These are phyloP conservation scores for Polydrusus cervinus DNA, from an alignment of 2,888 invertebrate species.

Conservation along the genomic window DNA sequence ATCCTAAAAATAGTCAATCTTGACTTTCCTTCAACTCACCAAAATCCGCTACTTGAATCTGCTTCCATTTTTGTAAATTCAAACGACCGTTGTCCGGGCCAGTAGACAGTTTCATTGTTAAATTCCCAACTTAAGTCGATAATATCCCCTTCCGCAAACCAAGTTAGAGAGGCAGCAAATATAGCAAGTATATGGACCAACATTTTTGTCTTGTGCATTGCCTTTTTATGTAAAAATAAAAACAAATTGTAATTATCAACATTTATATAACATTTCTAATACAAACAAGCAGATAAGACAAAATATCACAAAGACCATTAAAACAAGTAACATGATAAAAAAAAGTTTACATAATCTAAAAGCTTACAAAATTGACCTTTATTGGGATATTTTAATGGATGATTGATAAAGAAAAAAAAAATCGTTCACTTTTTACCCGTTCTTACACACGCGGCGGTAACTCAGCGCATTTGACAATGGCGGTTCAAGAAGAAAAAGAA, in stretches of 20 bases:
- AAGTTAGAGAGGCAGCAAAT: not conserved
- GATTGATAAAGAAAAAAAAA: too few relatives aligned
- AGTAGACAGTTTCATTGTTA: conserved; percentile 63
- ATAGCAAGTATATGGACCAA: not conserved
- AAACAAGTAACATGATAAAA: conserved; percentile 4
- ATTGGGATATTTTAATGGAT: too few relatives aligned
- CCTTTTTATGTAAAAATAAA: conserved; percentile 1
- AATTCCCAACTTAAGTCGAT: conserved; percentile 65
- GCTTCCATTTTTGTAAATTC: conserved; percentile 60
- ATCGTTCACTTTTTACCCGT: too few relatives aligned
- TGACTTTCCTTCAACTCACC: conserved; percentile 32
- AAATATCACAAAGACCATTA: conserved; percentile 16
- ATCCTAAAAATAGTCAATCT: too few relatives aligned
- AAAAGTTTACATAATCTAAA: not conserved
- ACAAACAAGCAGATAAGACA: conserved; percentile 6
- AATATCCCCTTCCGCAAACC: not conserved
- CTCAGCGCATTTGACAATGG: too few relatives aligned
- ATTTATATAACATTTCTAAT: not conserved
- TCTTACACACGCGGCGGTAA: too few relatives aligned
- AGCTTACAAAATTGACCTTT: not conserved
- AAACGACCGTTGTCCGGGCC: conserved; percentile 61
- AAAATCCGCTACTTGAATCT: conserved; percentile 18
- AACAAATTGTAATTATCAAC: not conserved
- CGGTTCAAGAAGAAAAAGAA: too few relatives aligned
- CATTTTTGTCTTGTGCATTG: not conserved